phyloP scores from a whole-genome alignment of 2,113 vertebrate genomes.

The Potamarius usumacintae region DNA sequence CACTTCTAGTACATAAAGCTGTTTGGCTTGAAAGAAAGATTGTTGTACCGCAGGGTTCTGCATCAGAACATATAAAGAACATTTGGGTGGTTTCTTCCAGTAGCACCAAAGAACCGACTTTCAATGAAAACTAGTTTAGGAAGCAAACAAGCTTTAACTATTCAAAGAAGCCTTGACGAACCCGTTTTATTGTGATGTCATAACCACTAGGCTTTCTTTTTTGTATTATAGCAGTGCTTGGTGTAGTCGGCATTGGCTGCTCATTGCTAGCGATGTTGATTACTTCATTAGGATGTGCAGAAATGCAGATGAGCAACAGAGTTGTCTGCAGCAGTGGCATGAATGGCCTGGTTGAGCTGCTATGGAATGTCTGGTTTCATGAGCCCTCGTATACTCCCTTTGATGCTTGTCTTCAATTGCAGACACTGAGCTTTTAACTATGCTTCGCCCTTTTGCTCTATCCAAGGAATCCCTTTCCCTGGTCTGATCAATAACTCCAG shows the following conservation, averaged over 20 bases:
- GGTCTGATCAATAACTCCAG: too few relatives aligned
- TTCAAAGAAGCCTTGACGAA: not conserved
- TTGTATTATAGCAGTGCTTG: not conserved
- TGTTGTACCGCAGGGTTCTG: not conserved
- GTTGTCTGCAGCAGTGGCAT: too few relatives aligned
- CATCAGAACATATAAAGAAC: not conserved
- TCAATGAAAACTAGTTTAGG: not conserved
- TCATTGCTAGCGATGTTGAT: too few relatives aligned
- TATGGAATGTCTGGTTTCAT: too few relatives aligned
- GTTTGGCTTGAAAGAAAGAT: not conserved
- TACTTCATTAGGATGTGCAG: too few relatives aligned
- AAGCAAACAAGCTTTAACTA: not conserved
- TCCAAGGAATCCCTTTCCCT: too few relatives aligned
- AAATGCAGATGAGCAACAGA: too few relatives aligned
- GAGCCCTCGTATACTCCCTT: too few relatives aligned
- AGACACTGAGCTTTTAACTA: too few relatives aligned
- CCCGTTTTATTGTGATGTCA: not conserved
- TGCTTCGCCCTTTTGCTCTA: too few relatives aligned
- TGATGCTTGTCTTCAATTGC: too few relatives aligned
- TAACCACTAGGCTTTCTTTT: not conserved
- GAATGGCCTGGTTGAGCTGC: too few relatives aligned
- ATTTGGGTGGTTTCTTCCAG: not conserved
- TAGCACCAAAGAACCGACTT: not conserved
- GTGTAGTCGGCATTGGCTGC: not conserved
- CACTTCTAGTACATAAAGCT: not conserved